Conservation (phyloP, 2,113 vertebrate species). For the Columba janthina region DNA sequence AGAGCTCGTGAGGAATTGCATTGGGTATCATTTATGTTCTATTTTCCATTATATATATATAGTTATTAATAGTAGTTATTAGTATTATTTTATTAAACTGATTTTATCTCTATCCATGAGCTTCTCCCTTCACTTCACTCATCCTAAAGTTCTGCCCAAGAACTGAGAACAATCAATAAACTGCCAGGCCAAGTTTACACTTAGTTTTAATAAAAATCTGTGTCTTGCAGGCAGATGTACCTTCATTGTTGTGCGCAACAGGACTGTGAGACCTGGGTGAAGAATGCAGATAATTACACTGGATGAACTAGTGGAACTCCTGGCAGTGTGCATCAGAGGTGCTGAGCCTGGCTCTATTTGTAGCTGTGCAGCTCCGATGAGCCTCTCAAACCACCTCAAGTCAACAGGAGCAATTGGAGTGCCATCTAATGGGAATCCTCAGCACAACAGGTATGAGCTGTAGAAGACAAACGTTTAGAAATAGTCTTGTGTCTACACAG, state of each 20-base stretch:
- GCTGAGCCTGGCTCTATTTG: slow-evolving; percentile 5
- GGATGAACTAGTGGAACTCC: background rate
- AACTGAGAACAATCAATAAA: background rate
- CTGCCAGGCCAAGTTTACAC: background rate
- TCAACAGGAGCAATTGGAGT: slow-evolving; percentile 54
- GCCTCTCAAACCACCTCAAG: slow-evolving; percentile 53
- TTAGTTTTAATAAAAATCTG: background rate
- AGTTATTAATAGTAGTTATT: too few relatives aligned
- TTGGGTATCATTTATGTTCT: too few relatives aligned
- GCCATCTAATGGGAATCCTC: slow-evolving; percentile 55
- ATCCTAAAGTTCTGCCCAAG: background rate
- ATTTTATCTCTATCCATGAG: too few relatives aligned
- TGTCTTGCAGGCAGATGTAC: background rate
- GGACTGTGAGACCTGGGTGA: background rate
- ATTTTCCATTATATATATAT: too few relatives aligned
- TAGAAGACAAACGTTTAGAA: background rate
- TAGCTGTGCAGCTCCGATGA: slow-evolving; percentile 79
- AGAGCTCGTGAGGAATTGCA: too few relatives aligned
- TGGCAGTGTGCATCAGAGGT: background rate
- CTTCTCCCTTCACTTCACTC: too few relatives aligned
- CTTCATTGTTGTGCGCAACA: background rate
- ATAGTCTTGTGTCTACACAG: background rate
- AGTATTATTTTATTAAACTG: too few relatives aligned
- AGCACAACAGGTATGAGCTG: slow-evolving; percentile 74
- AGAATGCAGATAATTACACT: background rate